These are phyloP conservation scores for Polylopha cassiicola DNA, from an alignment of 2,888 invertebrate genomes.

Conservation along the genomic window DNA sequence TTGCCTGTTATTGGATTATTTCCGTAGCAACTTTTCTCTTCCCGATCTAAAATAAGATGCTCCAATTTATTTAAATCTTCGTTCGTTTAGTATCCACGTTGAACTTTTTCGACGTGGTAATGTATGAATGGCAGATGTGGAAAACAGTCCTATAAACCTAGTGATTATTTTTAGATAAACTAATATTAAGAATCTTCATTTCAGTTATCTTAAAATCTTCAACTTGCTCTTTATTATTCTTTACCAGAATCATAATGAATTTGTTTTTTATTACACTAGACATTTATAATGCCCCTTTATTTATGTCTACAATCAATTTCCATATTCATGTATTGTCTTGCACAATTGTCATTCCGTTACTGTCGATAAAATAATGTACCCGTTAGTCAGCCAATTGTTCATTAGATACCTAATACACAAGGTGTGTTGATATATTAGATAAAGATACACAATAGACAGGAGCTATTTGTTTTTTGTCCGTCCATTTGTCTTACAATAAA, in stretches of 20 bases:
- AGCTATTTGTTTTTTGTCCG: slow-evolving; percentile 57
- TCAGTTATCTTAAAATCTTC: too few species aligned
- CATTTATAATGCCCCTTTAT: too few species aligned
- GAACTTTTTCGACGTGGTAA: slow-evolving; percentile 16
- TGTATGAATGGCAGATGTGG: slow-evolving; percentile 15
- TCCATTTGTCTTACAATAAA: slow-evolving; percentile 51
- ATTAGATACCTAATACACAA: slow-evolving; percentile 28
- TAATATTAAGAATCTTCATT: too few species aligned
- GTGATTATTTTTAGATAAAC: slow-evolving; percentile 1
- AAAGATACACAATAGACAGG: slow-evolving; percentile 51
- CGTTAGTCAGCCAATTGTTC: slow-evolving; percentile 21
- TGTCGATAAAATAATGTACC: slow-evolving; percentile 20
- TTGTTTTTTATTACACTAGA: too few species aligned
- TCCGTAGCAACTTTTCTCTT: slow-evolving; percentile 56
- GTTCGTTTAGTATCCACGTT: slow-evolving; percentile 23
- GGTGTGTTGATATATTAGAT: slow-evolving; percentile 47
- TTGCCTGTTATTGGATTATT: slow-evolving; percentile 68
- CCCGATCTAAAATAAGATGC: slow-evolving; percentile 49
- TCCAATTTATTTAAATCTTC: slow-evolving; percentile 33
- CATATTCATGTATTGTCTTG: slow-evolving; percentile 10
- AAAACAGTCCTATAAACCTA: slow-evolving; percentile 12
- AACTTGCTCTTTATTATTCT: too few species aligned
- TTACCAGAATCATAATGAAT: too few species aligned
- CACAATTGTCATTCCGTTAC: slow-evolving; percentile 18
- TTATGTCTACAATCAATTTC: too few species aligned